Percentiles rank a stretch among this genome's conserved stretches.
phyloP scores from a whole-genome alignment of 2,797 vertebrate species.

The Enteromius paludinosus region DNA sequence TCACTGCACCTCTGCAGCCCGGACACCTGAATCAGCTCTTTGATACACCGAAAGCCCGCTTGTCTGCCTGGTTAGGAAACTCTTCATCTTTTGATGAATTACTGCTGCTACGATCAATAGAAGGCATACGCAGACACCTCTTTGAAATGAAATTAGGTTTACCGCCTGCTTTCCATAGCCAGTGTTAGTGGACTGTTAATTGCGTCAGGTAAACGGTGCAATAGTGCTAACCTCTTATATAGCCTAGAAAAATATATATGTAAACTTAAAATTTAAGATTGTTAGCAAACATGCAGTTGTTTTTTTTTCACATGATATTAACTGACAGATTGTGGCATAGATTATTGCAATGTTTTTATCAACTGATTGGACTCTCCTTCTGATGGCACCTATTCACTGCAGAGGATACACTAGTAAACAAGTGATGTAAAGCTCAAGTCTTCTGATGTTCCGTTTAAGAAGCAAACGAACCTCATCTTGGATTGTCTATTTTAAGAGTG shows the following conservation, averaged over 20 bases:
- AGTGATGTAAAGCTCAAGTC: not conserved
- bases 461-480: not conserved
- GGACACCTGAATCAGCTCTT: conserved; percentile 18
- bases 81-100: conserved; percentile 4
- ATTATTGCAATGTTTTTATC: not conserved
- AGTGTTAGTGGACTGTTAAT: not conserved
- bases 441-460: not conserved
- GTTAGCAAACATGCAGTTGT: not conserved
- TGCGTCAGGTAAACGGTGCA: not conserved
- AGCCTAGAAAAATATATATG: not conserved
- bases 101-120: conserved; percentile 11
- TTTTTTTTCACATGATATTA: not conserved
- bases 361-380: not conserved
- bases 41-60: conserved; percentile 4
- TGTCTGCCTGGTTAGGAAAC: not conserved
- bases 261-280: not conserved
- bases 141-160: conserved; percentile 23
- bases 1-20: not conserved
- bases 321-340: not conserved
- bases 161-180: not conserved
- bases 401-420: not conserved
- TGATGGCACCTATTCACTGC: not conserved
- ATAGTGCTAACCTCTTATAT: not conserved
- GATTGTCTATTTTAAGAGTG: not conserved
- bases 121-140: conserved; percentile 4